These are phyloP conservation scores for Aptenodytes forsteri DNA, from an alignment of 2,113 vertebrate genomes.

Conservation along the genomic window DNA sequence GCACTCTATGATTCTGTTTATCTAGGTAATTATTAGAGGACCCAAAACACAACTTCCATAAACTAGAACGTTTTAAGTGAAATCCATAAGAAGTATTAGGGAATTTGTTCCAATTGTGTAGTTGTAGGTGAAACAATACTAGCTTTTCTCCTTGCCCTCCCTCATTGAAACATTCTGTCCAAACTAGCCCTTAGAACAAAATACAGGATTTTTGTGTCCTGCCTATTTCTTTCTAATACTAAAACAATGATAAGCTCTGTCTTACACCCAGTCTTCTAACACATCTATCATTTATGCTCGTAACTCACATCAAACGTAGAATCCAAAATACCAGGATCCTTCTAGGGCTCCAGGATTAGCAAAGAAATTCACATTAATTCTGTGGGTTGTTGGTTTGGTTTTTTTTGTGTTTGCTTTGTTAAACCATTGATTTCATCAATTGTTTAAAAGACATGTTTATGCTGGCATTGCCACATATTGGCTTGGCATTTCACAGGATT, in stretches of 20 bases:
- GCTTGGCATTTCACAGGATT: not conserved
- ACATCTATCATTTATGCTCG: not conserved
- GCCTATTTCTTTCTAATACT: not conserved
- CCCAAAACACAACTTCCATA: not conserved
- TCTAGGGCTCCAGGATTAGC: not conserved
- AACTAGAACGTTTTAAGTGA: not conserved
- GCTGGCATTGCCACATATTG: not conserved
- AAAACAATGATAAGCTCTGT: not conserved
- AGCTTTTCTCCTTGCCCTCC: not conserved
- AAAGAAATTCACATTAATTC: not conserved
- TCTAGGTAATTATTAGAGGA: not conserved
- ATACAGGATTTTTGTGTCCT: not conserved
- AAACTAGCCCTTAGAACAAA: not conserved
- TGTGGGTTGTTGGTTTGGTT: not conserved
- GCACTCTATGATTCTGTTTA: not conserved
- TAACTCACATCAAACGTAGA: not conserved
- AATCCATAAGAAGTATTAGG: not conserved
- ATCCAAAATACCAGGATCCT: not conserved
- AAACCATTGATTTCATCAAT: not conserved
- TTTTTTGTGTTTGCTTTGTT: not conserved
- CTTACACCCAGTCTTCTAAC: not conserved
- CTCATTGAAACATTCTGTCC: not conserved
- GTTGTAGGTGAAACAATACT: rapidly evolving
- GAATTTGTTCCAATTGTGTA: not conserved
- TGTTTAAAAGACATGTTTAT: not conserved